Conservation (phyloP, 2,888 invertebrate genomes). For the Andrena trimmerana region DNA sequence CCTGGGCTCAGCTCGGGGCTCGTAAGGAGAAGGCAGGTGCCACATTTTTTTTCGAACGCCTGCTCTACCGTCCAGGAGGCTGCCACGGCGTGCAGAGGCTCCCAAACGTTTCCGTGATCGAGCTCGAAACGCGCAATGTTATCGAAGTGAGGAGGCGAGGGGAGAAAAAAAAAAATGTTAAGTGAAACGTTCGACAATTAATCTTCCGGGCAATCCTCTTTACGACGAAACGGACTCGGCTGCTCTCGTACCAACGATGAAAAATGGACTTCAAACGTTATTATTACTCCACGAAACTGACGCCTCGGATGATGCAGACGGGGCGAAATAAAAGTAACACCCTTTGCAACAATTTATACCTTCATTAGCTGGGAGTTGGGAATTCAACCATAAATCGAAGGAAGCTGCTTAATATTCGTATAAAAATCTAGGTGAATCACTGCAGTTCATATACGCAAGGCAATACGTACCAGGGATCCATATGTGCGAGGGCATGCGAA, state of each 20-base stretch:
- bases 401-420: neutral
- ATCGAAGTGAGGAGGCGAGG: neutral
- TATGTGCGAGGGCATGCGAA: constrained; percentile 58
- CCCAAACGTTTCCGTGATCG: constrained; percentile 66
- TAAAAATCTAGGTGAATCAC: neutral
- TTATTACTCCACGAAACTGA: too few species aligned
- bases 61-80: constrained; percentile 71
- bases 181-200: constrained; percentile 17
- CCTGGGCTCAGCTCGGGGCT: constrained; percentile 72
- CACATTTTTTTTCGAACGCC: constrained; percentile 77
- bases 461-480: constrained; percentile 66
- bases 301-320: too few species aligned
- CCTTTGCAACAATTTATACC: neutral
- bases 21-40: constrained; percentile 81
- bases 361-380: neutral
- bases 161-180: neutral
- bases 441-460: constrained; percentile 23
- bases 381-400: neutral
- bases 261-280: neutral
- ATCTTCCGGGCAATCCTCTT: neutral
- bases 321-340: neutral
- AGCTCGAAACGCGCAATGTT: constrained; percentile 37
- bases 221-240: neutral
- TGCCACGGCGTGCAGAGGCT: constrained; percentile 69
- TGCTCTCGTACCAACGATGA: too few species aligned